These are phyloP conservation scores for Oryzias javanicus DNA, from an alignment of 2,113 vertebrate species.

Conservation along the genomic window DNA sequence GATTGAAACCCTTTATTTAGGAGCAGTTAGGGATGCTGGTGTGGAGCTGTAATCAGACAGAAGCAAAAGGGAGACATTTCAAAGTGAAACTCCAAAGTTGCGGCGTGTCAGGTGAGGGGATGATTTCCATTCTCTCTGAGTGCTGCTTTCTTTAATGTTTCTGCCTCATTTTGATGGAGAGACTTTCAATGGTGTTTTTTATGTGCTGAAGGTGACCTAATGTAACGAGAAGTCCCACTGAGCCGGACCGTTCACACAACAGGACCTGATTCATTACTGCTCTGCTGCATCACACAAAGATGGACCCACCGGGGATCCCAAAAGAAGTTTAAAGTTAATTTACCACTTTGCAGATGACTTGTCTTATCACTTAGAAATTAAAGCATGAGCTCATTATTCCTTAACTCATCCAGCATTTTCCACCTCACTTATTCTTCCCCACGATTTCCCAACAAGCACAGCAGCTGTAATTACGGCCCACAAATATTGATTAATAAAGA, in stretches of 20 bases:
- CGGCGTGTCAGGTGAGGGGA: constrained; percentile 1
- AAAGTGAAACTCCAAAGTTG: constrained; percentile 4
- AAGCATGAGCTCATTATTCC: constrained; percentile 86
- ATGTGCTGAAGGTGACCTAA: constrained; percentile 57
- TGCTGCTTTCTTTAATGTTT: constrained; percentile 15
- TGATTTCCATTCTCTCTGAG: constrained; percentile 2
- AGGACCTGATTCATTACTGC: constrained; percentile 48
- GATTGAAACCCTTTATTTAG: not conserved
- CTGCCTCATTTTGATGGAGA: constrained; percentile 22
- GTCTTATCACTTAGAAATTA: constrained; percentile 90
- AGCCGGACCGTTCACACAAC: constrained; percentile 29
- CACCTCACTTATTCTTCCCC: constrained; percentile 94
- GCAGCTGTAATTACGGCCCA: constrained; percentile 88
- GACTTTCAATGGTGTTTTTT: constrained; percentile 30
- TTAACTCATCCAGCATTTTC: constrained; percentile 82
- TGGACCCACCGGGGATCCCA: constrained; percentile 47
- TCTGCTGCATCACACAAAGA: constrained; percentile 48
- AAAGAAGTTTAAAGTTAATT: constrained; percentile 68
- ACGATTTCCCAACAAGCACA: constrained; percentile 85
- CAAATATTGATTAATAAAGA: constrained; percentile 96
- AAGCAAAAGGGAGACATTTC: no score
- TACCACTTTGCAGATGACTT: constrained; percentile 79
- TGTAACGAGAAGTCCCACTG: constrained; percentile 37
- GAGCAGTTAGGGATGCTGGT: no score
- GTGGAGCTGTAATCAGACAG: no score